A percentile compares a stretch with the other conserved stretches of the same genome.
These are phyloP conservation scores for Dasyurus viverrinus DNA, from an alignment of 2,113 vertebrate genomes.

Conservation along the genomic window DNA sequence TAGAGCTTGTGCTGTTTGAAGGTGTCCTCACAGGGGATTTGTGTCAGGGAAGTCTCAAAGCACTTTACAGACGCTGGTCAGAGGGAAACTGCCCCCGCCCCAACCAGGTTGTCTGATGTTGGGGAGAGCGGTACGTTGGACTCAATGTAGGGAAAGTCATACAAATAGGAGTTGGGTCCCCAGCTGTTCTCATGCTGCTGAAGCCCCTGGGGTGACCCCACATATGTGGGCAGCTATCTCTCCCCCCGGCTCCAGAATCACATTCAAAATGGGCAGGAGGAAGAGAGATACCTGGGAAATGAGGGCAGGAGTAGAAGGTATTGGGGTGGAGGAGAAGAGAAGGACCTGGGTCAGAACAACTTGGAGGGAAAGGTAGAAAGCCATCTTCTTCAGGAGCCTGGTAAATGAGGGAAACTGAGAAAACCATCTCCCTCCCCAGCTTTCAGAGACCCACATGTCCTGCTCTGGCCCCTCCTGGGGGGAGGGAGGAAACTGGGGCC, in stretches of 20 bases:
- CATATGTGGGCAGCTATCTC: slow-evolving; percentile 28
- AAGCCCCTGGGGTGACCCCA: slow-evolving; percentile 9
- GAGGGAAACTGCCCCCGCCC: slow-evolving; percentile 55
- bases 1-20: slow-evolving; percentile 24
- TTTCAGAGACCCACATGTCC: slow-evolving; percentile 41
- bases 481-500: slow-evolving; percentile 54
- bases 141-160: background rate
- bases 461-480: slow-evolving; percentile 46
- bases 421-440: slow-evolving; percentile 4
- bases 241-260: background rate
- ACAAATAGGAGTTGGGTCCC: background rate
- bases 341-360: slow-evolving; percentile 37
- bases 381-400: background rate
- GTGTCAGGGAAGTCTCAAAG: slow-evolving; percentile 45
- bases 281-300: background rate
- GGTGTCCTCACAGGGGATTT: slow-evolving; percentile 50
- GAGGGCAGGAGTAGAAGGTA: background rate
- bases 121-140: background rate
- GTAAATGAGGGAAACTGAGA: slow-evolving; percentile 24
- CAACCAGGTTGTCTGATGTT: background rate
- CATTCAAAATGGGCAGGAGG: slow-evolving; percentile 23
- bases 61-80: slow-evolving; percentile 78
- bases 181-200: slow-evolving; percentile 32
- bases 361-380: slow-evolving; percentile 14
- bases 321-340: background rate